A percentile compares a stretch with the other conserved stretches of the same genome.
Conservation (phyloP, 2,888 invertebrate species). For the Dugesia japonica region DNA sequence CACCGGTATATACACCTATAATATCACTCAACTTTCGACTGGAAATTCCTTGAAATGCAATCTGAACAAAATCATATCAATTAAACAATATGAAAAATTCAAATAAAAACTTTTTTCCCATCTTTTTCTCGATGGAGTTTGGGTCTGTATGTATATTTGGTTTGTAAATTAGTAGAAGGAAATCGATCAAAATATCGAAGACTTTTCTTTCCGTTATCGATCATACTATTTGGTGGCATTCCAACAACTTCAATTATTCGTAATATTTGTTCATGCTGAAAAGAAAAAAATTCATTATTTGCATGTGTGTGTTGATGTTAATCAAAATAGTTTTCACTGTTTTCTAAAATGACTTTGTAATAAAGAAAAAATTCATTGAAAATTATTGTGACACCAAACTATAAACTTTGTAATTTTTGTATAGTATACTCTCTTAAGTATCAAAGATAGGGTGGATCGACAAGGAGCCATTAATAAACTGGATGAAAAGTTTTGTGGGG, state of each 20-base stretch:
- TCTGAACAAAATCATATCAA: not conserved
- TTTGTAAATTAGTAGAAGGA: slow-evolving; percentile 20
- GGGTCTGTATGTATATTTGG: slow-evolving; percentile 6
- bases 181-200: slow-evolving; percentile 20
- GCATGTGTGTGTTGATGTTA: not conserved
- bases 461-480: too few relatives aligned
- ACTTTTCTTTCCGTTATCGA: slow-evolving; percentile 7
- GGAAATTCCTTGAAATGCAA: slow-evolving; percentile 16
- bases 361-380: too few relatives aligned
- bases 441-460: too few relatives aligned
- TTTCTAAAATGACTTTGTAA: too few relatives aligned
- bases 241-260: slow-evolving; percentile 6
- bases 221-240: slow-evolving; percentile 3
- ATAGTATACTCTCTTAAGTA: too few relatives aligned
- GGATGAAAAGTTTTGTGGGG: too few relatives aligned
- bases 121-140: slow-evolving; percentile 16
- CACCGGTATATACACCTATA: slow-evolving; percentile 10
- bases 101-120: not conserved
- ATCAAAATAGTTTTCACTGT: not conserved
- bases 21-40: slow-evolving; percentile 20
- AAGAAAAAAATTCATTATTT: not conserved
- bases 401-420: too few relatives aligned
- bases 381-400: not conserved
- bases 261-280: slow-evolving; percentile 6
- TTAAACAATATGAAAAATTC: not conserved